Evolutionary conservation across 1,140 invertebrate species (phyloP).

Genomic region (Sarcophaga peregrina): DNA sequence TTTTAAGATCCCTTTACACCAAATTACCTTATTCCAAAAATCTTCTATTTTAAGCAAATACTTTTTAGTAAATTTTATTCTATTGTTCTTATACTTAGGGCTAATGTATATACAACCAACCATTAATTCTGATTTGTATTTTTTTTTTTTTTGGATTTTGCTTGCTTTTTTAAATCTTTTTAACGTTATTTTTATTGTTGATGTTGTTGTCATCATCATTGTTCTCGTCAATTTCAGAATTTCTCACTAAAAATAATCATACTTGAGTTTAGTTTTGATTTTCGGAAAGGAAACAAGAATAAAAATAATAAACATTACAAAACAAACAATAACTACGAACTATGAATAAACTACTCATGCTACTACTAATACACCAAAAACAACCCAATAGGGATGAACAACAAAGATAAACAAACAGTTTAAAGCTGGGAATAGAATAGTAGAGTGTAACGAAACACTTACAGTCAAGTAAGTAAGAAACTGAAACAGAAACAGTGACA

Average conservation of each 20-base stretch:
- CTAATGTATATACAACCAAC: too few relatives aligned
- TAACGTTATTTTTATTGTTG: not conserved
- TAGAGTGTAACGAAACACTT: too few relatives aligned
- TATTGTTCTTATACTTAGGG: too few relatives aligned
- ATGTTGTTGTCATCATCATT: not conserved
- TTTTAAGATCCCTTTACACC: too few relatives aligned
- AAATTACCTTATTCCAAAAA: too few relatives aligned
- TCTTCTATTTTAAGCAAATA: too few relatives aligned
- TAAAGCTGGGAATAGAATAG: too few relatives aligned
- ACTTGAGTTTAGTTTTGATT: constrained; percentile 12
- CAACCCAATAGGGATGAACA: not conserved
- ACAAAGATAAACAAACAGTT: not conserved
- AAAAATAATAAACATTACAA: constrained; percentile 2
- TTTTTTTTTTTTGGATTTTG: too few relatives aligned
- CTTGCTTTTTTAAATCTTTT: not conserved
- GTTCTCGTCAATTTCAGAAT: constrained; percentile 33
- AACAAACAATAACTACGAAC: not conserved
- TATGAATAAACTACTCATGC: not conserved
- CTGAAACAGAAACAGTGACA: too few relatives aligned
- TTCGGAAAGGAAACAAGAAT: not conserved
- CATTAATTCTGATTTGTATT: too few relatives aligned
- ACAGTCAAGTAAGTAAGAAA: too few relatives aligned
- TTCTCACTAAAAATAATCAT: constrained; percentile 7
- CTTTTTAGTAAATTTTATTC: too few relatives aligned
- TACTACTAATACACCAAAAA: not conserved